Percentiles rank a stretch among this genome's conserved stretches.
phyloP scores from a whole-genome alignment of 2,797 vertebrate genomes.

The Amazonetta brasiliensis region DNA sequence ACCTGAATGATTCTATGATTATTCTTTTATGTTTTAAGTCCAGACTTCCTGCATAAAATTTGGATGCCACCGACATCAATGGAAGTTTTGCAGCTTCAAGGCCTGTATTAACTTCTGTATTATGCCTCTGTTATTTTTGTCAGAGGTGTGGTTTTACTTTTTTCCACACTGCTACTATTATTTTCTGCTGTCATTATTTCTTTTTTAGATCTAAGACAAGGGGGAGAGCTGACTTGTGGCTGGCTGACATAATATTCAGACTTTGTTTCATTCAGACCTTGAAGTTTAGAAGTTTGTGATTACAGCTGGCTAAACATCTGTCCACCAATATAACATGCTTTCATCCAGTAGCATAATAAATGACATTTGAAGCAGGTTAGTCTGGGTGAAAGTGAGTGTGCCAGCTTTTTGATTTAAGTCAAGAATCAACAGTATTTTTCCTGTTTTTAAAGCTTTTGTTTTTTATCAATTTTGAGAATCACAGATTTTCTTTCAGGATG shows the following conservation, averaged over 20 bases:
- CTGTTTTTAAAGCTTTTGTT: conserved; percentile 65
- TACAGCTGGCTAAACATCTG: background rate
- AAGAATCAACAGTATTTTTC: conserved; percentile 21
- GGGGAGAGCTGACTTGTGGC: background rate
- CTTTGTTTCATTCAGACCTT: background rate
- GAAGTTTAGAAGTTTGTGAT: background rate
- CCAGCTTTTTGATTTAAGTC: conserved; percentile 20
- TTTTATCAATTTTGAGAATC: conserved; percentile 17
- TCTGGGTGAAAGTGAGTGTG: background rate
- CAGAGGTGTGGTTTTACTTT: background rate
- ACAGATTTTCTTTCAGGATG: conserved; percentile 77
- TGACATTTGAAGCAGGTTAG: background rate
- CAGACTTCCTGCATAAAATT: background rate
- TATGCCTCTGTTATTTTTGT: background rate
- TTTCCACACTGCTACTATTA: background rate
- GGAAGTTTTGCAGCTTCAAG: background rate
- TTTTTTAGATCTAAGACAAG: background rate
- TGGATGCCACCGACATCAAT: background rate
- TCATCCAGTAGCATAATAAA: background rate
- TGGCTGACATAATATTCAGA: background rate
- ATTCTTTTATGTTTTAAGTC: background rate
- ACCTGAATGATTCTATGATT: too few relatives aligned
- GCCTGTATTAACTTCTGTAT: background rate
- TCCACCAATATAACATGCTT: background rate
- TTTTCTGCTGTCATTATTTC: background rate